Conservation (phyloP, 2,888 invertebrate genomes). For the Mimumesa dahlbomi region DNA sequence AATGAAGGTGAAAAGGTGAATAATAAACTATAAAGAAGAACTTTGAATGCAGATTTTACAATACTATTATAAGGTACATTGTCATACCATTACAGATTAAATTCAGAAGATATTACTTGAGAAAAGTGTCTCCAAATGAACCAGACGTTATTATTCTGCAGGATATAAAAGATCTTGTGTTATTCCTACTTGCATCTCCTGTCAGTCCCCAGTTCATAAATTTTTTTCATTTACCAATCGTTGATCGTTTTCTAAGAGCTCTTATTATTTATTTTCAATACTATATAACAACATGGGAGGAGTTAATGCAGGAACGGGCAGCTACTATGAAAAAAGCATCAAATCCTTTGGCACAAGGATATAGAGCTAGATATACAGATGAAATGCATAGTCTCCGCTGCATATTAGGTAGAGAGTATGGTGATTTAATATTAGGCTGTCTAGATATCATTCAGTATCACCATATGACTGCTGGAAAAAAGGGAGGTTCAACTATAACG, state of each 20-base stretch:
- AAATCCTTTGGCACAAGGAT: constrained; percentile 73
- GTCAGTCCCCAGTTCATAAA: constrained; percentile 83
- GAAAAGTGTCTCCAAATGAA: constrained; percentile 82
- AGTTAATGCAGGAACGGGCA: constrained; percentile 82
- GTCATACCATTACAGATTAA: constrained; percentile 82
- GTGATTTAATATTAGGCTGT: constrained; percentile 82
- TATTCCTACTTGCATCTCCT: constrained; percentile 82
- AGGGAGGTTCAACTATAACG: constrained; percentile 80
- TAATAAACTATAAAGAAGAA: neutral
- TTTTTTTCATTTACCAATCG: constrained; percentile 83
- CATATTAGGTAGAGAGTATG: constrained; percentile 84
- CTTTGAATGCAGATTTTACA: too few species aligned
- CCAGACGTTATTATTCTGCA: constrained; percentile 83
- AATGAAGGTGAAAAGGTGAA: constrained; percentile 72
- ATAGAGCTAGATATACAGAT: constrained; percentile 73
- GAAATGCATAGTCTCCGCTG: constrained; percentile 83
- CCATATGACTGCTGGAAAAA: constrained; percentile 81
- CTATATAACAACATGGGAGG: constrained; percentile 84
- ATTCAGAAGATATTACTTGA: constrained; percentile 83
- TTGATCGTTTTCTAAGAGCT: constrained; percentile 85
- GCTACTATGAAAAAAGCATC: constrained; percentile 72
- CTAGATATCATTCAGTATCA: constrained; percentile 79
- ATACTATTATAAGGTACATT: too few species aligned
- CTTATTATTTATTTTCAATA: constrained; percentile 84
- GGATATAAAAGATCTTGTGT: constrained; percentile 84